Evolutionary conservation across 1,140 invertebrate species (phyloP), one percentile per base, ranked within the genome.

Genomic region (Saxidomus purpurata): DNA sequence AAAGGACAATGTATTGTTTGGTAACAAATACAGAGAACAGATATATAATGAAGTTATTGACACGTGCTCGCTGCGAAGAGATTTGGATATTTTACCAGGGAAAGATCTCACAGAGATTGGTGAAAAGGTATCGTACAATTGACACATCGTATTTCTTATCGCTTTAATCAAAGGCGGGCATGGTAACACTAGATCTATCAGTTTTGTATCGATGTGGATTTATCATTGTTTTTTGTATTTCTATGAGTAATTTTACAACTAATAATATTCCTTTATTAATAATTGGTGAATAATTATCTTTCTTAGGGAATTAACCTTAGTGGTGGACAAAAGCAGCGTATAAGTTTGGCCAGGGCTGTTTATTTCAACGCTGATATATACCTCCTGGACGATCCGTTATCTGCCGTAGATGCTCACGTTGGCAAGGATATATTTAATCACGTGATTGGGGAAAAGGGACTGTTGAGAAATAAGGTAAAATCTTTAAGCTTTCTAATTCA

Each of bases 1-100:
- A 17, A 96, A 97, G 74, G 97, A 98, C 61, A 99, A 99, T 94
- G 98, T 99, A 88, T 94, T 98, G 1, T 98, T 98, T 90, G 90
- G 92, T 34, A 86, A 89, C 49, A 34, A 34, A 0, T 97, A 90
- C 96, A 97, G 92, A 91, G 59, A 93, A 74, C 74, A 79, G 11
- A 52, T 49, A 59, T 97, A 96, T 90, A 92, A 95, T 28, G 93
- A 91, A 80, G 96, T 96, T 28, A 93, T 96, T 93, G 96, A 97
- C 94, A 94, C 96, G 91, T 94, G 96, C 95, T 85, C 95, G 94
- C 93, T 98, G n/a, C 96, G 97, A 90, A 96, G 96, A 11, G 98
- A 98, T 94, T 94, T 98, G 80, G 96, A 97, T 11, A 96, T 97
- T 43, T 93, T 98, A 15, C 95, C 96, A 0, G 95, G 97, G 80